These are phyloP conservation scores for Aphelenchoides besseyi DNA, from an alignment of 1,140 invertebrate species.

Conservation along the genomic window DNA sequence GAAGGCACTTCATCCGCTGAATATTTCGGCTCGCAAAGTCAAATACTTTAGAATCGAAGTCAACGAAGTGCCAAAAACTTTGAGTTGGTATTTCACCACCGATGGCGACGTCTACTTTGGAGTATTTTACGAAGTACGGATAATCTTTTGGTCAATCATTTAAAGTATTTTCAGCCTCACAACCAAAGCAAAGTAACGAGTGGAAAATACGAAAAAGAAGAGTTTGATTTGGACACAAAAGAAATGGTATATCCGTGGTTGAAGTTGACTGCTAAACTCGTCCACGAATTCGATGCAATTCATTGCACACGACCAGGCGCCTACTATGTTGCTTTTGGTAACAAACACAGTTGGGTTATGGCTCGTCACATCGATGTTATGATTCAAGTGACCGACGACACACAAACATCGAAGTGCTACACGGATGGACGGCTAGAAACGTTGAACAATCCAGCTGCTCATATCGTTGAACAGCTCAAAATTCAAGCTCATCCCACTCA, in stretches of 20 bases:
- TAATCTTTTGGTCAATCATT: not conserved
- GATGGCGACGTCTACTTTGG: slow-evolving; percentile 61
- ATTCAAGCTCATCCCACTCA: not conserved
- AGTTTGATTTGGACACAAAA: slow-evolving; percentile 37
- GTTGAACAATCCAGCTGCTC: slow-evolving; percentile 1
- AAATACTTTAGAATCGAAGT: slow-evolving; percentile 48
- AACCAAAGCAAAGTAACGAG: slow-evolving; percentile 14
- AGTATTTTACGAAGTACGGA: slow-evolving; percentile 49
- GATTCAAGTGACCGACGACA: slow-evolving; percentile 33
- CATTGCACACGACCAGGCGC: slow-evolving; percentile 39
- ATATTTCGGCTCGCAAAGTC: slow-evolving; percentile 46
- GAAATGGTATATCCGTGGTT: slow-evolving; percentile 62
- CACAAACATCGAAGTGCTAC: slow-evolving; percentile 25
- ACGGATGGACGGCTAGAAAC: not conserved
- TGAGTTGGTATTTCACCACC: slow-evolving; percentile 60
- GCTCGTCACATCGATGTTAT: slow-evolving; percentile 35
- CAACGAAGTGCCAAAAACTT: slow-evolving; percentile 29
- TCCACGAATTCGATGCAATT: slow-evolving; percentile 54
- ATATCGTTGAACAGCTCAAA: slow-evolving; percentile 13
- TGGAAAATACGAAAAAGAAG: slow-evolving; percentile 24
- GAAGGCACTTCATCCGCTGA: slow-evolving; percentile 45
- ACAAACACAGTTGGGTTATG: slow-evolving; percentile 52
- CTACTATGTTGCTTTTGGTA: slow-evolving; percentile 57
- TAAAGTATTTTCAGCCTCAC: slow-evolving; percentile 25
- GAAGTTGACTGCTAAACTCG: slow-evolving; percentile 56